Base-by-base conservation (phyloP, 1,140 invertebrate genomes). In the Ctenoplectra terminalis region DNA sequence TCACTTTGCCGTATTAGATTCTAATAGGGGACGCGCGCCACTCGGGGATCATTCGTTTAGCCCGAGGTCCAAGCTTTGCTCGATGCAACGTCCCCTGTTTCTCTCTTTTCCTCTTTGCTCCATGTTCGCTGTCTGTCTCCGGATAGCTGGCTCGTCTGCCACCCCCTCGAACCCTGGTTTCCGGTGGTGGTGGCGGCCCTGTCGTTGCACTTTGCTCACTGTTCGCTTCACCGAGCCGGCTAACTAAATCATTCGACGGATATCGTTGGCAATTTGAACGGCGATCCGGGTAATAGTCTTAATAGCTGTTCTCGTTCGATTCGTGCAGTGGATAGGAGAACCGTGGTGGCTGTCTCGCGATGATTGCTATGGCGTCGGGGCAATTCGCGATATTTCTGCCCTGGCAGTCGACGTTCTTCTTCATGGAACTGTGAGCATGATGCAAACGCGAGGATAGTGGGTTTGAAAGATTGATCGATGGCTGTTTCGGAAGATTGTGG, bases 1-100 rank as follows among this genome's bases (percentile, higher is more conserved):
- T 90, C 87, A 87, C 88, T 91, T 90, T 85, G 84, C 79, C 84
- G 87, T 91, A 93, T 93, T 92, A 91, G 90, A 90, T 87, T 88
- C 88, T 92, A 92, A 93, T 92, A 88, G 89, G 84, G 89, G 83
- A 66, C 34, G 40, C 40, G 64, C 34, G 31, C 50, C 67, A 67
- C 52, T 56, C 50, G n/a, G 54, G 13, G 73, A 60, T 76, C 71
- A 31, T 85, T 81, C 76, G 66, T 70, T 70, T 64, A n/a, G 20
- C n/a, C 15, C 23, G 7, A 1, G 11, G 13, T 66, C 63, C n/a
- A 26, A 40, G 20, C 26, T 29, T 23, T 11, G 6, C 15, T 34
- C 40, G 46, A 6, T 40, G 13, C 17, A 29, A 29, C 56, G 26
- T 26, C 11, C 1, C 9, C 52, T 26, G 1, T 5, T n/a, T 13